Conservation (phyloP, 2,888 invertebrate genomes). For the Drosophila kambysellisi region DNA sequence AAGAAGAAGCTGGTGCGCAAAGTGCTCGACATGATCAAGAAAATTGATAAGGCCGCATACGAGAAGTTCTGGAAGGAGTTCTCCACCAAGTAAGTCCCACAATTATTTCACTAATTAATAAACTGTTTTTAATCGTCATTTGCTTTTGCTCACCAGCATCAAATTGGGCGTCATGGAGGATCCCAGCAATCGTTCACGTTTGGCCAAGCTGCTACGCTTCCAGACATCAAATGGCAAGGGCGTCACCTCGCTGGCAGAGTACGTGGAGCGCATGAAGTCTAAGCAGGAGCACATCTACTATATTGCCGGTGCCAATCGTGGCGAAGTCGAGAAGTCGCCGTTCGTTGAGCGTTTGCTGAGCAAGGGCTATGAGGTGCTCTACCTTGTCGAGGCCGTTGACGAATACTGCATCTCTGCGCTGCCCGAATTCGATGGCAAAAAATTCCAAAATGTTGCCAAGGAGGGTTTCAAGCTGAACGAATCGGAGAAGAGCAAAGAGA, state of each 20-base stretch:
- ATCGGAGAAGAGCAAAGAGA: constrained; percentile 89
- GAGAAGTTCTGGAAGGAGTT: constrained; percentile 99
- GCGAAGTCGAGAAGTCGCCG: constrained; percentile 95
- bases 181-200: constrained; percentile 96
- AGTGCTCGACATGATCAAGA: constrained; percentile 98
- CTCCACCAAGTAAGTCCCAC: constrained; percentile 92
- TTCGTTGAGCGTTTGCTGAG: constrained; percentile 97
- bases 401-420: constrained; percentile 98
- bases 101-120: background rate
- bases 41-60: constrained; percentile 95
- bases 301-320: constrained; percentile 94
- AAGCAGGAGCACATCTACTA: constrained; percentile 98
- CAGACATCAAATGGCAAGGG: constrained; percentile 89
- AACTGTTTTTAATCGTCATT: background rate
- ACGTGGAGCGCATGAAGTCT: constrained; percentile 97
- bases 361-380: constrained; percentile 98
- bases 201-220: constrained; percentile 97
- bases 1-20: constrained; percentile 99
- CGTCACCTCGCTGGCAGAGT: constrained; percentile 93
- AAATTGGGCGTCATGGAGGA: constrained; percentile 99
- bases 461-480: constrained; percentile 96
- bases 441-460: constrained; percentile 99
- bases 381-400: constrained; percentile 98
- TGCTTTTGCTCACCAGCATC: constrained; percentile 87
- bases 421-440: constrained; percentile 99